A percentile compares a stretch with the other conserved stretches of the same genome.
phyloP scores from a whole-genome alignment of 1,140 invertebrate species.

The Homalodisca vitripennis region DNA sequence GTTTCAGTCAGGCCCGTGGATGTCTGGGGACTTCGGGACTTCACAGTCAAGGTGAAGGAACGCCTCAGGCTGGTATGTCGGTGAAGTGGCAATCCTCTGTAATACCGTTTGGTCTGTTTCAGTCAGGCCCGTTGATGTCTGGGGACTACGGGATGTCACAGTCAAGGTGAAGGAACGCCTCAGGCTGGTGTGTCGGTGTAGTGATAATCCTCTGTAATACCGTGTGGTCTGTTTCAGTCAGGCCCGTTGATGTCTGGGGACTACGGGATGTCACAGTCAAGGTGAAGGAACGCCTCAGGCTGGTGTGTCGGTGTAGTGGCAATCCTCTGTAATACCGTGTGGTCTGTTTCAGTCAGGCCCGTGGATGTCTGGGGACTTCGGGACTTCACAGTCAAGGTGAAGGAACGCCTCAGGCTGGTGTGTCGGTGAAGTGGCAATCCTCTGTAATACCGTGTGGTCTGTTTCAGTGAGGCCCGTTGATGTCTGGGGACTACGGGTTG shows the following conservation, averaged over 20 bases:
- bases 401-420: constrained; percentile 42
- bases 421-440: constrained; percentile 46
- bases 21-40: constrained; percentile 44
- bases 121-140: constrained; percentile 43
- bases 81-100: constrained; percentile 44
- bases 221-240: constrained; percentile 41
- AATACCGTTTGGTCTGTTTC: constrained; percentile 35
- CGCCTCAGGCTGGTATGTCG: constrained; percentile 44
- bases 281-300: constrained; percentile 40
- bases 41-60: constrained; percentile 40
- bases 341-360: constrained; percentile 42
- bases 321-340: constrained; percentile 38
- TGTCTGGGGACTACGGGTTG: constrained; percentile 44
- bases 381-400: constrained; percentile 42
- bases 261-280: constrained; percentile 43
- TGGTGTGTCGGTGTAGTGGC: constrained; percentile 45
- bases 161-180: constrained; percentile 41
- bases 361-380: constrained; percentile 44
- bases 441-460: constrained; percentile 34
- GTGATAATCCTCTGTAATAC: constrained; percentile 42
- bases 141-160: constrained; percentile 43
- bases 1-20: constrained; percentile 43
- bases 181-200: constrained; percentile 44
- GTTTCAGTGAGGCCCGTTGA: constrained; percentile 44
- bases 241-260: constrained; percentile 42